Evolutionary conservation across 53 echinoderm and acorn worm genomes (phyloP).

Genomic region (Pentamera pediparva): DNA sequence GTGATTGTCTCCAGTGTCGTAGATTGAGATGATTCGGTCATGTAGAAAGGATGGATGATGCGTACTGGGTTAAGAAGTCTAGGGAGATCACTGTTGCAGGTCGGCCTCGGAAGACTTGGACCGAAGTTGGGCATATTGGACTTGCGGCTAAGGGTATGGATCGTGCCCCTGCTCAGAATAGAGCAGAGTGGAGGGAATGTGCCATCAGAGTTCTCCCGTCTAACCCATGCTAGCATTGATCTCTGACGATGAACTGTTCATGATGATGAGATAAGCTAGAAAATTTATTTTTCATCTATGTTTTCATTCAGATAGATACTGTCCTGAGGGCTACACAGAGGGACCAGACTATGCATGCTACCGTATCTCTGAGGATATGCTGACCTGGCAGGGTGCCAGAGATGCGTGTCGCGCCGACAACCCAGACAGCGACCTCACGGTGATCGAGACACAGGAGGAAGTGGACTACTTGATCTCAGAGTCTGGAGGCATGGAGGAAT

Average conservation of each 20-base stretch:
- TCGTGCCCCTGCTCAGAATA: too few species aligned
- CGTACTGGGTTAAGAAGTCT: too few species aligned
- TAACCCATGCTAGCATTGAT: too few species aligned
- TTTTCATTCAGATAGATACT: conserved; percentile 41
- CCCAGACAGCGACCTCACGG: conserved; percentile 56
- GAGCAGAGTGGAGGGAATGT: too few species aligned
- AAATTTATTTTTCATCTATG: background rate
- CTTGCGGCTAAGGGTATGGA: too few species aligned
- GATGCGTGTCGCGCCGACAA: conserved; percentile 53
- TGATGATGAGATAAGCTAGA: conserved; percentile 33
- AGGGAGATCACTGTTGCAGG: too few species aligned
- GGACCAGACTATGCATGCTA: conserved; percentile 66
- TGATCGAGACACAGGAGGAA: conserved; percentile 54
- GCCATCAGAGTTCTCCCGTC: too few species aligned
- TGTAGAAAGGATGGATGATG: too few species aligned
- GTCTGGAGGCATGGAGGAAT: conserved; percentile 22
- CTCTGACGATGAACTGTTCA: background rate
- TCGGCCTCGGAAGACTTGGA: too few species aligned
- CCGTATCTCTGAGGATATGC: conserved; percentile 29
- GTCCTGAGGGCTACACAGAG: conserved; percentile 51
- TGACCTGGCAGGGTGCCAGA: conserved; percentile 70
- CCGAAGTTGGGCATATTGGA: too few species aligned
- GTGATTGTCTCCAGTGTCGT: too few species aligned
- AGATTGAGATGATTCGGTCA: too few species aligned
- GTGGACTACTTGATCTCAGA: conserved; percentile 42